Conservation (phyloP, 2,888 invertebrate genomes). For the Mesoligia furuncula region DNA sequence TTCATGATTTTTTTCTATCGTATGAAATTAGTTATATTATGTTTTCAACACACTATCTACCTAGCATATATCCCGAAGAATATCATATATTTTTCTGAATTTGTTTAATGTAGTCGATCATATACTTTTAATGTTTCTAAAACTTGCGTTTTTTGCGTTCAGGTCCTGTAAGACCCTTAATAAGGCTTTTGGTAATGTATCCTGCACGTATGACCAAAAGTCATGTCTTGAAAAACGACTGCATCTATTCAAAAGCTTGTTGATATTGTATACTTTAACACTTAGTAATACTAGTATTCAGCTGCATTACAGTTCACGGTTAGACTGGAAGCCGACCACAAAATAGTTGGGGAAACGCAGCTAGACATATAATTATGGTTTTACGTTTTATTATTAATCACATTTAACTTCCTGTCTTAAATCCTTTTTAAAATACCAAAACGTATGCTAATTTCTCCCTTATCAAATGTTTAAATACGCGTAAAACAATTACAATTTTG, state of each 20-base stretch:
- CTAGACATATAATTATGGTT: neutral
- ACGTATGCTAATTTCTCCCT: constrained; percentile 26
- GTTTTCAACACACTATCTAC: too few relatives aligned
- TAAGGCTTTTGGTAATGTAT: neutral
- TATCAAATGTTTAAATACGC: constrained; percentile 59
- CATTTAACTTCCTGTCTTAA: neutral
- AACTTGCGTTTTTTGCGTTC: too few relatives aligned
- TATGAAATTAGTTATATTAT: too few relatives aligned
- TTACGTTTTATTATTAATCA: neutral
- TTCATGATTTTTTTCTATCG: too few relatives aligned
- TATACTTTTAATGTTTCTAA: too few relatives aligned
- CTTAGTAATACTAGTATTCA: neutral
- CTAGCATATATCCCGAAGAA: too few relatives aligned
- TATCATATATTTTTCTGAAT: too few relatives aligned
- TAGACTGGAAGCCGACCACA: neutral
- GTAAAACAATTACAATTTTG: constrained; percentile 66
- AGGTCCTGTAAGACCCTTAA: too few relatives aligned
- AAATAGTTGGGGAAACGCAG: neutral
- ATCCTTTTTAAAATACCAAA: constrained; percentile 10
- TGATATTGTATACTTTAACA: neutral
- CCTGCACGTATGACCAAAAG: neutral
- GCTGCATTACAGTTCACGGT: neutral
- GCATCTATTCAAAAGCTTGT: neutral
- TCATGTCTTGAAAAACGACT: neutral
- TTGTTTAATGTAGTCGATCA: too few relatives aligned